Percentiles rank a stretch among this genome's conserved stretches.
phyloP scores from a whole-genome alignment of 2,113 vertebrate genomes.

The Promerops cafer region DNA sequence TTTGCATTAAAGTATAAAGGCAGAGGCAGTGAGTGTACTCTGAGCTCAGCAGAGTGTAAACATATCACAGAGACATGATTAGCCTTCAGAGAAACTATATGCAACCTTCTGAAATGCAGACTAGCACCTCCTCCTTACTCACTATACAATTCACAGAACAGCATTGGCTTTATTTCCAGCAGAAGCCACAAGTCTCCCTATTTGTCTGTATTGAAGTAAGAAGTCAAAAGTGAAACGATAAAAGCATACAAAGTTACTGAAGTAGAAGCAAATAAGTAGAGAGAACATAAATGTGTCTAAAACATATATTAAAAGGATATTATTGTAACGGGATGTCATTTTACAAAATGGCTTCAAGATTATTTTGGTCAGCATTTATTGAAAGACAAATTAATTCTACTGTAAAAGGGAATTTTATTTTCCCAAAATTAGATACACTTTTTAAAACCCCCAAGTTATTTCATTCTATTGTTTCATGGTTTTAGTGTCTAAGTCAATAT shows the following conservation, averaged over 20 bases:
- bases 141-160: background rate
- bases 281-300: background rate
- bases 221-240: background rate
- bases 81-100: background rate
- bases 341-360: background rate
- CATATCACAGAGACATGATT: background rate
- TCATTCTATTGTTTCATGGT: background rate
- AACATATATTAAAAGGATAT: background rate
- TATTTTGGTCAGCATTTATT: background rate
- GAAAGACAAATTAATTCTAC: background rate
- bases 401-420: background rate
- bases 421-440: background rate
- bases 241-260: background rate
- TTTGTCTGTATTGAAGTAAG: background rate
- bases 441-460: slow-evolving; percentile 6
- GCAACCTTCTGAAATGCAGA: background rate
- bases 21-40: background rate
- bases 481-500: slow-evolving; percentile 2
- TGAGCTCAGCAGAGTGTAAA: background rate
- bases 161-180: background rate
- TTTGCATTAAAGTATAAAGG: background rate
- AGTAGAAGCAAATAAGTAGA: background rate
- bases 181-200: background rate
- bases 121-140: background rate
- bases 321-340: background rate